Evolutionary conservation across 2,888 invertebrate species (phyloP), one percentile per base, ranked within the genome.

Genomic region (Conchocele bisecta): DNA sequence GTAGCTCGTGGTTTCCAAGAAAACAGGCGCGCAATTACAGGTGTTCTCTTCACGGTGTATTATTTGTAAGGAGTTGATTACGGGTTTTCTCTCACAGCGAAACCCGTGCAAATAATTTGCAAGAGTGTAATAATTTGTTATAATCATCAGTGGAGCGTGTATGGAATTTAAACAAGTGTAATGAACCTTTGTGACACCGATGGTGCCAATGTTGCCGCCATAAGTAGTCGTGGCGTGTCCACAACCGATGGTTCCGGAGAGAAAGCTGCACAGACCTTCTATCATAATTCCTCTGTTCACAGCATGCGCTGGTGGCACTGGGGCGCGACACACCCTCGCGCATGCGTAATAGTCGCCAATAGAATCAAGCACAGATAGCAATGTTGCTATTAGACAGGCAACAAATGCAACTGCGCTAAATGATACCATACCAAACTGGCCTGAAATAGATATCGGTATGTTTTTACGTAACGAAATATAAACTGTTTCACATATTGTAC

Each of bases 281-380:
- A 95, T 94, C 48, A 95, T 65, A 15, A 88, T 83, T n/a, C 88
- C 88, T 28, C 97, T 93, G 91, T 97, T 96, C 83, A 97, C 95
- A 0, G 96, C 96, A 89, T 96, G 96, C 5, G 95, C 91, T 0
- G 97, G 96, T 0, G 96, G 96, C 0, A 95, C 94, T 0, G 95
- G 94, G 0, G 95, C 96, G 29, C 94, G 95, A 39, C 91, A 88
- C 35, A 93, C 89, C 56, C 92, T 83, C 4, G 97, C 95, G 0
- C 96, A 95, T 11, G 96, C 96, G 54, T 96, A 96, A 91, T 97
- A 97, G 90, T 97, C 96, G 86, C 96, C 96, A 74, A 96, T 94
- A 13, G 85, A 85, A 50, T 87, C 86, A 22, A 87, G 64, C 2
- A 87, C 73, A 0, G 87, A 87, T 15, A 82, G 57, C 11, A 86